phyloP scores from a whole-genome alignment of 2,797 vertebrate genomes.

The Sandelia bainsii region DNA sequence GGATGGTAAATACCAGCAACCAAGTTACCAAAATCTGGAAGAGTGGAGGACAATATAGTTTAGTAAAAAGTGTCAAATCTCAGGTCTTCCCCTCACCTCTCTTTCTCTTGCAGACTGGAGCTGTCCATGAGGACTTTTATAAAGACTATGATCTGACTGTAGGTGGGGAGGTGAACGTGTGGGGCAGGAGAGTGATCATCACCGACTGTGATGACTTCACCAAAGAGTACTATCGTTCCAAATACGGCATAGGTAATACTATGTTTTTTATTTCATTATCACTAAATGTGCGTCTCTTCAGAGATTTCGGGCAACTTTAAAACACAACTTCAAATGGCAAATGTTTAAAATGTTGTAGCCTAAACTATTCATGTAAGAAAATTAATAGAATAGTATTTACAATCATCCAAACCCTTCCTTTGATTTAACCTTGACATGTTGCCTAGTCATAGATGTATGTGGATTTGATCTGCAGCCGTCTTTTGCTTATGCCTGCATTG shows the following conservation, averaged over 20 bases:
- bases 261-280: neutral
- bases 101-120: conserved; percentile 84
- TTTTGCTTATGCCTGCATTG: conserved; percentile 28
- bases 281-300: neutral
- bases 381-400: too few species aligned
- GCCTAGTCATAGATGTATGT: too few species aligned
- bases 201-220: conserved; percentile 94
- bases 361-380: neutral
- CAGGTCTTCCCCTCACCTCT: neutral
- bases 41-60: too few species aligned
- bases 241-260: conserved; percentile 90
- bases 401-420: too few species aligned
- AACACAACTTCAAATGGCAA: too few species aligned
- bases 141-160: conserved; percentile 90
- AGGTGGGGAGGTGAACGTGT: conserved; percentile 89
- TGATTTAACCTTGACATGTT: too few species aligned
- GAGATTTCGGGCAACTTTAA: neutral
- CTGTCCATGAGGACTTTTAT: conserved; percentile 87
- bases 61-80: neutral
- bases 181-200: conserved; percentile 90
- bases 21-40: too few species aligned
- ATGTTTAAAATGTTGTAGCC: neutral
- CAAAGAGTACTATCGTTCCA: conserved; percentile 90
- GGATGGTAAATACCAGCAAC: too few species aligned
- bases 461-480: neutral